Evolutionary conservation across 2,113 vertebrate species (phyloP).

Genomic region (Oreocharis arfaki): DNA sequence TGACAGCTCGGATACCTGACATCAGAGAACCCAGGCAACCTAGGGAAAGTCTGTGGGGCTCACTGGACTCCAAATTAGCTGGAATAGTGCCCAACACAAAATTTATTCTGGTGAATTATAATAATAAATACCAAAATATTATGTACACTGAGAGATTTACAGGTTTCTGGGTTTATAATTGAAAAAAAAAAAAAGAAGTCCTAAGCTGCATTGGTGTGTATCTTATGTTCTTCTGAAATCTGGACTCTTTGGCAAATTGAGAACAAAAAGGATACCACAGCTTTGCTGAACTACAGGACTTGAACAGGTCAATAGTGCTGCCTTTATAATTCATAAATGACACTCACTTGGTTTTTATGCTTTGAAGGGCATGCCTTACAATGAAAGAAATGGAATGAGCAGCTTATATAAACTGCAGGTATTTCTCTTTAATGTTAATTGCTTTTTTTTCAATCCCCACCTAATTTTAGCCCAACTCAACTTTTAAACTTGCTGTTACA

Average conservation of each 20-base stretch:
- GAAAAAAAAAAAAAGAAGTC: neutral
- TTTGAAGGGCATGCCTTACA: constrained; percentile 79
- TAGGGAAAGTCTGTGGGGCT: neutral
- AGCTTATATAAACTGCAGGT: constrained; percentile 98
- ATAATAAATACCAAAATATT: neutral
- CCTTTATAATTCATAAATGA: neutral
- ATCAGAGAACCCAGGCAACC: neutral
- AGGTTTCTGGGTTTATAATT: neutral
- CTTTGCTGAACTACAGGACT: neutral
- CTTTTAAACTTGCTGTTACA: constrained; percentile 47
- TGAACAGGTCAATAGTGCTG: neutral
- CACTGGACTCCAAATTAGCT: neutral
- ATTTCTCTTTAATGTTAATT: constrained; percentile 47
- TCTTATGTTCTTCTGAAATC: neutral
- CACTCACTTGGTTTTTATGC: neutral
- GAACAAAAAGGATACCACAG: neutral
- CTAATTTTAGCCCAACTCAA: neutral
- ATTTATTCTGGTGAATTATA: neutral
- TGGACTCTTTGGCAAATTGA: neutral
- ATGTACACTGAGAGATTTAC: neutral
- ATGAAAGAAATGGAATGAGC: constrained; percentile 94
- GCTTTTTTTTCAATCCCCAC: neutral
- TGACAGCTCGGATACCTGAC: neutral
- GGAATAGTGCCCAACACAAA: neutral
- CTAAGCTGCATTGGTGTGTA: neutral